Evolutionary conservation across 2,113 vertebrate genomes (phyloP), one percentile per base, ranked within the genome.

Genomic region (Phalacrocorax carbo): DNA sequence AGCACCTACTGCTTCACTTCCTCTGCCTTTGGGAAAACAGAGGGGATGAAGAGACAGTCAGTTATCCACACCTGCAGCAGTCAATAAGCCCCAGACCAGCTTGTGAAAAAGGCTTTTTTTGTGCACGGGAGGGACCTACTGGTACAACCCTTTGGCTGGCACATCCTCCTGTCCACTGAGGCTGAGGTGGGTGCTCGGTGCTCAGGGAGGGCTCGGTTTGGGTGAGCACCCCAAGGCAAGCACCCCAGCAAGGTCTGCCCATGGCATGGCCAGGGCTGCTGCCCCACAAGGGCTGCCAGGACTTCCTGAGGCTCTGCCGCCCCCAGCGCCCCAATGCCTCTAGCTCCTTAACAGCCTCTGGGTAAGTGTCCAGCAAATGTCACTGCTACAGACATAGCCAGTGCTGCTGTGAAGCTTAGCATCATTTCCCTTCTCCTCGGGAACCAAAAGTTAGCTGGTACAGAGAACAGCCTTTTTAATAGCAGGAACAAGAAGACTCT

Each of bases 161-260:
- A 1, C 64, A 30, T 66, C 64, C 27, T 61, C 51, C 57, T 61
- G 19, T 19, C 52, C 2, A 2, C 13, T 0, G 0, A 70, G 68
- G 25, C 21, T 48, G 23, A 88, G 30, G 40, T 13, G 15, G 11
- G 34, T 46, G 44, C 34, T 52, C 49, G 2, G 5, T 29, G 36
- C 19, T 55, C 0, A 0, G 15, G 29, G 51, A 60, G 34, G n/a
- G 20, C 12, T 82, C 0, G 0, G 18, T 6, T 44, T 62, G 34
- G 18, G 77, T 2, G 5, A 69, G 12, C 27, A 40, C 23, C 10
- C 19, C 1, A 0, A 40, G 68, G 34, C 7, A 17, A 49, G 46
- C 44, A 73, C 13, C 8, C 40, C 64, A 69, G 36, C 36, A 52
- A 70, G 36, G 12, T 36, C 20, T 1, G 4, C 30, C 16, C 2